Conservation (phyloP, 1,140 invertebrate species). For the Laupala kohalensis region DNA sequence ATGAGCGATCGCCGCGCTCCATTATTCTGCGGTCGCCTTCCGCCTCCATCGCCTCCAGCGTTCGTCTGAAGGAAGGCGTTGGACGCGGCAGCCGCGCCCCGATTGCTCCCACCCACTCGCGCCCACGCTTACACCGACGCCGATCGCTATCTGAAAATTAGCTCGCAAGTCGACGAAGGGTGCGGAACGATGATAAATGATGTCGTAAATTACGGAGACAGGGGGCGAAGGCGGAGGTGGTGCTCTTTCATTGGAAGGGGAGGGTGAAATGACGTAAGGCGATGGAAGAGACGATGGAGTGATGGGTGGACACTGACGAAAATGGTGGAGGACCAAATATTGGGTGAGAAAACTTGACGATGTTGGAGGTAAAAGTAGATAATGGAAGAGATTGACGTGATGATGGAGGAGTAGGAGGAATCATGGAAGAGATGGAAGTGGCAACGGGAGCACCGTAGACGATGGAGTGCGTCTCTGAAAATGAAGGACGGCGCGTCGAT, state of each 20-base stretch:
- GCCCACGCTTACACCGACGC: background rate
- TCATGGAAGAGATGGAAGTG: background rate
- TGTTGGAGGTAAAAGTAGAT: background rate
- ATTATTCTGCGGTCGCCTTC: too few relatives aligned
- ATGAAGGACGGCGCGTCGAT: background rate
- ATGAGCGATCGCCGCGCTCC: too few relatives aligned
- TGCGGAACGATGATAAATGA: slow-evolving; percentile 32
- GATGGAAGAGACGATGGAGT: background rate
- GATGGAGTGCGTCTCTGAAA: background rate
- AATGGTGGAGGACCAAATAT: too few relatives aligned
- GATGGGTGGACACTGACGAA: background rate
- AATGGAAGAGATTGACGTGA: background rate
- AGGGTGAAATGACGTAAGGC: background rate
- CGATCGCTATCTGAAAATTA: slow-evolving; percentile 26
- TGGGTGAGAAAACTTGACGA: too few relatives aligned
- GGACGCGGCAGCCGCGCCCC: background rate
- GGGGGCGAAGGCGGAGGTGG: background rate
- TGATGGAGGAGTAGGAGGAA: background rate
- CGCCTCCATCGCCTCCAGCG: slow-evolving; percentile 6
- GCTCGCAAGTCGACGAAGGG: slow-evolving; percentile 31
- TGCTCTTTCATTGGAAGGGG: background rate
- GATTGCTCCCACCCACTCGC: background rate
- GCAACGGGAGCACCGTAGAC: background rate
- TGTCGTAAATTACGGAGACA: slow-evolving; percentile 25
- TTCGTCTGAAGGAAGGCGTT: background rate